phyloP scores from a whole-genome alignment of 64 coral and sea anemone genomes.

The Actinia tenebrosa region DNA sequence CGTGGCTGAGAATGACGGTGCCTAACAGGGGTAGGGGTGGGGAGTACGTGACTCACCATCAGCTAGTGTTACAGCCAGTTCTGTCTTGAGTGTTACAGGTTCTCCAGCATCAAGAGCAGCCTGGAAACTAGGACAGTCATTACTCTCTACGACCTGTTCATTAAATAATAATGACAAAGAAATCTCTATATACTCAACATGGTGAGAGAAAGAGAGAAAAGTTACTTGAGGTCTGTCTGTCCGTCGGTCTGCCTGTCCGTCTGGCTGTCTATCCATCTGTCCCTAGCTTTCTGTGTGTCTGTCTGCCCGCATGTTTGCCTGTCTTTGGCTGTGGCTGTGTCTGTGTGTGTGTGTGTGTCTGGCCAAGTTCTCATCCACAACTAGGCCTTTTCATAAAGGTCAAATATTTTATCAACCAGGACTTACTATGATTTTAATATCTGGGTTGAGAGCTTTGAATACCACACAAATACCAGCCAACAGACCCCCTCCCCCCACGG shows the following conservation, averaged over 20 bases:
- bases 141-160: constrained; percentile 56
- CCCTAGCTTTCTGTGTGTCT: too few species aligned
- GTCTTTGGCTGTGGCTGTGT: too few species aligned
- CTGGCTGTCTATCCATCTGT: too few species aligned
- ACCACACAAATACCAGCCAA: constrained; percentile 67
- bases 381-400: too few species aligned
- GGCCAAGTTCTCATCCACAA: too few species aligned
- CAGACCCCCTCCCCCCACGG: constrained; percentile 52
- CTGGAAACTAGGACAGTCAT: constrained; percentile 51
- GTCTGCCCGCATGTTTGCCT: too few species aligned
- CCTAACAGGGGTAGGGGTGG: background rate
- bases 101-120: constrained; percentile 39
- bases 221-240: too few species aligned
- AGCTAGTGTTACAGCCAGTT: constrained; percentile 23
- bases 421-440: constrained; percentile 77
- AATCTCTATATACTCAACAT: too few species aligned
- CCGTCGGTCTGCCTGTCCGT: too few species aligned
- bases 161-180: background rate
- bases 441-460: constrained; percentile 58
- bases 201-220: too few species aligned
- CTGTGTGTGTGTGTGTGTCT: too few species aligned
- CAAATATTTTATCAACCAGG: background rate
- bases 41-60: constrained; percentile 37
- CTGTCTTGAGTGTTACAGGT: constrained; percentile 23
- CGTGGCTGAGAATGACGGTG: too few species aligned